Evolutionary conservation across 2,797 vertebrate species (phyloP).

Genomic region (Sebastes baramenuke): DNA sequence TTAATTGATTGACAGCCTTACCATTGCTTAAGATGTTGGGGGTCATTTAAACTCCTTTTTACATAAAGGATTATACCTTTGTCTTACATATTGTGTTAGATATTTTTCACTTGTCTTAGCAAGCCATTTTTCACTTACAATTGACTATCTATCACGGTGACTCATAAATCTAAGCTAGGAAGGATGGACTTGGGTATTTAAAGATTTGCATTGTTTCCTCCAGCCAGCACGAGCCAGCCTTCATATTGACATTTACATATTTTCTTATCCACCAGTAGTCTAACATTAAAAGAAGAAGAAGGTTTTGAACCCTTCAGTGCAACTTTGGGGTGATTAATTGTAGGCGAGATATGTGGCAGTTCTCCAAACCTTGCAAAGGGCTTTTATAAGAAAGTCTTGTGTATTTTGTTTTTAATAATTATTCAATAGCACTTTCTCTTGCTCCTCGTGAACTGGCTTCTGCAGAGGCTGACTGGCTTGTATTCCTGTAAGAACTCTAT

Average conservation of each 20-base stretch:
- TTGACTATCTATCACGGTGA: neutral
- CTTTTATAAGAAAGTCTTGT: conserved; percentile 6
- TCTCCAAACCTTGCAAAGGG: conserved; percentile 42
- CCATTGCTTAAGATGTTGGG: neutral
- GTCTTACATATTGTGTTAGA: neutral
- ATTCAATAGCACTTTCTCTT: neutral
- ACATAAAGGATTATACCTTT: neutral
- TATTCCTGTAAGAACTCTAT: neutral
- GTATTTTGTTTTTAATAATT: conserved; percentile 33
- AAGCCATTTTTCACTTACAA: neutral
- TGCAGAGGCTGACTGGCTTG: neutral
- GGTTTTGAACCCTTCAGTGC: neutral
- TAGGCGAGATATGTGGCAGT: conserved; percentile 28
- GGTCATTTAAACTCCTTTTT: neutral
- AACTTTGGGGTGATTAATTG: conserved; percentile 38
- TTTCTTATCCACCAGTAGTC: neutral
- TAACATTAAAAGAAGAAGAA: neutral
- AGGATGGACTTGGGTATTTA: neutral
- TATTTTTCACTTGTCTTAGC: neutral
- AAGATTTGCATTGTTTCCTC: neutral
- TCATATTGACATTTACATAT: neutral
- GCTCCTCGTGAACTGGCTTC: neutral
- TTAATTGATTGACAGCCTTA: too few relatives aligned
- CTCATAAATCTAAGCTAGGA: neutral
- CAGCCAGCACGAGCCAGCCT: neutral